Percentiles rank a stretch among this genome's conserved stretches.
phyloP scores from a whole-genome alignment of 1,140 invertebrate species.

The Drosophila prosaltans region DNA sequence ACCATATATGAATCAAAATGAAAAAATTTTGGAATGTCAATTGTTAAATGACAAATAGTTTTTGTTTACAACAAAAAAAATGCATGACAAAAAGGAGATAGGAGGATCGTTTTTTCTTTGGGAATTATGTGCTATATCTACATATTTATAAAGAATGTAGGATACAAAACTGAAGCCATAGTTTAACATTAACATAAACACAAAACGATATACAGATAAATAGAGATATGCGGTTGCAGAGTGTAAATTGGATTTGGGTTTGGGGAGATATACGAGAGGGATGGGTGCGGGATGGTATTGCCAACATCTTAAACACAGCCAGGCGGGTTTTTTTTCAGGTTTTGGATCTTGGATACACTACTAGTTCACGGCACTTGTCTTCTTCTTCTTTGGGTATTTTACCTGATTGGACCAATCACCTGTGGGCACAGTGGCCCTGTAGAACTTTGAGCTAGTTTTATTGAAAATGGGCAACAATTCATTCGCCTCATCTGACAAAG shows the following conservation, averaged over 20 bases:
- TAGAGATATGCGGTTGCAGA: constrained; percentile 1
- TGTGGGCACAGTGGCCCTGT: constrained; percentile 90
- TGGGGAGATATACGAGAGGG: constrained; percentile 14
- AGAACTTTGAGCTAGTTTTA: constrained; percentile 95
- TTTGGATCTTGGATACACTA: constrained; percentile 36
- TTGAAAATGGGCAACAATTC: constrained; percentile 98
- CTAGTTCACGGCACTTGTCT: constrained; percentile 67
- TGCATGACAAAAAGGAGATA: constrained; percentile 1
- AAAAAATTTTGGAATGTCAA: constrained; percentile 66
- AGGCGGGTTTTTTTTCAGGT: constrained; percentile 18
- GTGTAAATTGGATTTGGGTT: constrained; percentile 13
- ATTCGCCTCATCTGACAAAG: constrained; percentile 96
- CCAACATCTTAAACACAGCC: constrained; percentile 51
- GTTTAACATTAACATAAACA: constrained; percentile 44
- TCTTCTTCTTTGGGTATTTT: constrained; percentile 81
- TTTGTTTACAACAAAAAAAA: constrained; percentile 30
- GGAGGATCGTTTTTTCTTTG: background rate
- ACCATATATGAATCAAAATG: background rate
- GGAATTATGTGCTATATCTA: background rate
- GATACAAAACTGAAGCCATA: background rate
- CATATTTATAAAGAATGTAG: too few species aligned
- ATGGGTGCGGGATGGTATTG: constrained; percentile 36
- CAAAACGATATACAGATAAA: background rate
- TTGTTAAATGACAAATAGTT: constrained; percentile 56
- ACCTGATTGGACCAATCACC: constrained; percentile 92